Conservation (phyloP, 2,797 vertebrate species). For the Valencia hispanica region DNA sequence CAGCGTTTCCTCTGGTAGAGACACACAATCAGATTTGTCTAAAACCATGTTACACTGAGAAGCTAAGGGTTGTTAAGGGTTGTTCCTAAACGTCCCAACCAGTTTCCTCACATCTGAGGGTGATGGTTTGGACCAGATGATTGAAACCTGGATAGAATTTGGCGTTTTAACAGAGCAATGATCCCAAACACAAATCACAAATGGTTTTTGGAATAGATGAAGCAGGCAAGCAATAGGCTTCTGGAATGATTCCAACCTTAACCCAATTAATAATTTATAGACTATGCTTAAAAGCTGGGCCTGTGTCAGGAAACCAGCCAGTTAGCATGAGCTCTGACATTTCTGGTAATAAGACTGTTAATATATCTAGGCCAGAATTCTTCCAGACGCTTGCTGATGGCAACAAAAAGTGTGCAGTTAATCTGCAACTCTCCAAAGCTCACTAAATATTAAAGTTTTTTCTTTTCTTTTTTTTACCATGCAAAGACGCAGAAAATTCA, state of each 20-base stretch:
- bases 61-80: too few relatives aligned
- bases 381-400: not conserved
- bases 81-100: not conserved
- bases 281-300: not conserved
- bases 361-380: not conserved
- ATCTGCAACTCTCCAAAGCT: not conserved
- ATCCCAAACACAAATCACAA: not conserved
- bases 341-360: not conserved
- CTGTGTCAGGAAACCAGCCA: not conserved
- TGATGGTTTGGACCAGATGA: not conserved
- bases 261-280: not conserved
- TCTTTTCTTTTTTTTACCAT: not conserved
- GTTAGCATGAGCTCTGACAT: not conserved
- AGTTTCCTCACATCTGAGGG: not conserved
- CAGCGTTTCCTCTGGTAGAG: too few relatives aligned
- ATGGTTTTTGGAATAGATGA: not conserved
- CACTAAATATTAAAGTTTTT: not conserved
- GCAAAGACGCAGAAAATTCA: not conserved
- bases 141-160: not conserved
- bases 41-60: too few relatives aligned
- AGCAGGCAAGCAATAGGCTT: not conserved
- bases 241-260: not conserved
- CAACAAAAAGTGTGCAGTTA: not conserved
- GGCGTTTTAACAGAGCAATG: not conserved
- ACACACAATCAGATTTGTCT: too few relatives aligned